These are phyloP conservation scores for Sebastes wilsoni DNA, from an alignment of 2,797 vertebrate genomes.

Conservation along the genomic window DNA sequence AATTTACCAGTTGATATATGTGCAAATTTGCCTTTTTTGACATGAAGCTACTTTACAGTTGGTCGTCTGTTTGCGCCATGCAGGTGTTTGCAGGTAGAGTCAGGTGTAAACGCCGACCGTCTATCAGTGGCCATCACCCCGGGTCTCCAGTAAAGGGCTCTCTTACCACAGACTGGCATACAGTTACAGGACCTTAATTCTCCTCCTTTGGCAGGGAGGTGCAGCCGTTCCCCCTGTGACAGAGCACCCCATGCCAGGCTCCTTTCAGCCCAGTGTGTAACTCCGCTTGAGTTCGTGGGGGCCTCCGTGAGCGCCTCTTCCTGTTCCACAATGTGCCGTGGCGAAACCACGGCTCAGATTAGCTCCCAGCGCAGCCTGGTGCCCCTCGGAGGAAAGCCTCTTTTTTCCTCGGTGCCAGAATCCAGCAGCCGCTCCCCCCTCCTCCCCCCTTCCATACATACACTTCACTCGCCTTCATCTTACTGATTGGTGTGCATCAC, in stretches of 20 bases:
- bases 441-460: conserved; percentile 9
- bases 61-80: background rate
- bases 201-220: conserved; percentile 73
- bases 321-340: conserved; percentile 76
- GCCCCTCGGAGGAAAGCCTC: conserved; percentile 62
- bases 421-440: conserved; percentile 42
- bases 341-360: conserved; percentile 72
- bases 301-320: conserved; percentile 75
- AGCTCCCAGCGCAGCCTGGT: conserved; percentile 73
- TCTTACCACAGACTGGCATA: conserved; percentile 56
- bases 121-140: conserved; percentile 11
- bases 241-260: conserved; percentile 72
- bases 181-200: conserved; percentile 71
- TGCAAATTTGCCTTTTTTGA: background rate
- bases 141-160: conserved; percentile 10
- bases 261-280: conserved; percentile 78
- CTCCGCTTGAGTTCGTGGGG: conserved; percentile 70
- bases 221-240: conserved; percentile 67
- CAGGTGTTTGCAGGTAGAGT: conserved; percentile 37
- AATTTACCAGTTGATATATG: background rate
- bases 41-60: background rate
- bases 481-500: background rate
- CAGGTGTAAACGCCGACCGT: background rate
- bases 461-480: conserved; percentile 9
- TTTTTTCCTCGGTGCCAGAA: conserved; percentile 48